Evolutionary conservation across 2,797 vertebrate genomes (phyloP).

Genomic region (Chelidonichthys spinosus): DNA sequence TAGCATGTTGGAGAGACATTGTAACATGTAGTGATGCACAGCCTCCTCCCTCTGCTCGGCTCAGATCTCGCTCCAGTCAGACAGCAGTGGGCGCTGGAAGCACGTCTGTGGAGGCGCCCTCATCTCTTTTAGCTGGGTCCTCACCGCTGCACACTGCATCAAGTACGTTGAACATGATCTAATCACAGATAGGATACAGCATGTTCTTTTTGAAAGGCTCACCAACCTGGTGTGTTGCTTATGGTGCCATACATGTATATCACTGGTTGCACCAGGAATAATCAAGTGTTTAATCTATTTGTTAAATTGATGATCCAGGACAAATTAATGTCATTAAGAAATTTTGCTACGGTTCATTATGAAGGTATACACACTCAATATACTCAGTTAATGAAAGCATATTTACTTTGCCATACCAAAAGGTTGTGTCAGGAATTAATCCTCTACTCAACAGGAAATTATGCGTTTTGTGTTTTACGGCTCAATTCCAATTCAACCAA

Average conservation of each 20-base stretch:
- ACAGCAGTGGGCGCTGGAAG: conserved; percentile 75
- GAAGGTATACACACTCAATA: not conserved
- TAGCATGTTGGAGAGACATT: not conserved
- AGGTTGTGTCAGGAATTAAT: conserved; percentile 1
- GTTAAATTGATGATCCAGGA: not conserved
- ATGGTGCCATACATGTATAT: not conserved
- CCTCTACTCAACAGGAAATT: not conserved
- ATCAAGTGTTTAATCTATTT: not conserved
- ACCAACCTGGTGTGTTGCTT: not conserved
- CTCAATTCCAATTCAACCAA: not conserved
- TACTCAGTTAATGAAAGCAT: not conserved
- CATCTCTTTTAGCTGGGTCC: conserved; percentile 84
- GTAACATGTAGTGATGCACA: not conserved
- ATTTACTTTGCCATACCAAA: not conserved
- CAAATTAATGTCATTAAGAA: not conserved
- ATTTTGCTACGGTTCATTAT: not conserved
- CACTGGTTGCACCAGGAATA: not conserved
- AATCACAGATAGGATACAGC: not conserved
- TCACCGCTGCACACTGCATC: conserved; percentile 81
- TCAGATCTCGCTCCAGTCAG: conserved; percentile 87
- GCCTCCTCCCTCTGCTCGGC: not conserved
- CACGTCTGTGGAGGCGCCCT: conserved; percentile 88
- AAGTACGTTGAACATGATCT: conserved; percentile 23
- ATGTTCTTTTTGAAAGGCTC: not conserved
- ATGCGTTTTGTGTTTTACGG: not conserved